Evolutionary conservation across 1,140 invertebrate genomes (phyloP).

Genomic region (Pachypeltis micranthus): DNA sequence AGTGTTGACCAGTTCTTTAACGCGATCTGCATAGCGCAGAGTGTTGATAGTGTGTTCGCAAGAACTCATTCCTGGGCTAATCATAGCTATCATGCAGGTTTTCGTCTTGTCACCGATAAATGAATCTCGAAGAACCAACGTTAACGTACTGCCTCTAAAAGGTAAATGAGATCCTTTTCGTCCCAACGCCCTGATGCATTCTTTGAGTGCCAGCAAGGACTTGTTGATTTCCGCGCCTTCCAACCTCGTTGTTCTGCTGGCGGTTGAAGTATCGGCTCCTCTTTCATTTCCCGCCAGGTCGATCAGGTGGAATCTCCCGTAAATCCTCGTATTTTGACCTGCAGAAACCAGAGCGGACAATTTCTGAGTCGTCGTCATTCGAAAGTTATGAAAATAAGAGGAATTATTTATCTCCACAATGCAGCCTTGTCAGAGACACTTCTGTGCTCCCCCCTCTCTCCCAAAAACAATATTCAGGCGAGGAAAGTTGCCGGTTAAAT

Average conservation of each 20-base stretch:
- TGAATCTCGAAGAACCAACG: constrained; percentile 91
- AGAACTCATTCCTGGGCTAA: constrained; percentile 85
- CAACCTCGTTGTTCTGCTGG: constrained; percentile 92
- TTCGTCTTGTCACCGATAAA: constrained; percentile 96
- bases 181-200: constrained; percentile 93
- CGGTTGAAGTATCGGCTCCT: constrained; percentile 93
- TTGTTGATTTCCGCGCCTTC: constrained; percentile 99
- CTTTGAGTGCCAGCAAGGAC: constrained; percentile 89
- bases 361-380: no score
- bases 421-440: no score
- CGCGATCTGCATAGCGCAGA: constrained; percentile 88
- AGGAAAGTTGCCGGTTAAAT: no score
- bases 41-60: constrained; percentile 98
- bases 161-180: constrained; percentile 90
- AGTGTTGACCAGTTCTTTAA: constrained; percentile 75
- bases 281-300: constrained; percentile 97
- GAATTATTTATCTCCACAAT: no score
- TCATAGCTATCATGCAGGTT: constrained; percentile 97
- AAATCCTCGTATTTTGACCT: constrained; percentile 48
- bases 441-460: no score
- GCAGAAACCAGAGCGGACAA: no score
- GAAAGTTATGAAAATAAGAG: no score
- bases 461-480: no score
- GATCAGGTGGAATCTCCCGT: constrained; percentile 97
- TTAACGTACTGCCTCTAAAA: constrained; percentile 93